phyloP scores from a whole-genome alignment of 2,113 vertebrate genomes.

The Cnemophilus loriae region DNA sequence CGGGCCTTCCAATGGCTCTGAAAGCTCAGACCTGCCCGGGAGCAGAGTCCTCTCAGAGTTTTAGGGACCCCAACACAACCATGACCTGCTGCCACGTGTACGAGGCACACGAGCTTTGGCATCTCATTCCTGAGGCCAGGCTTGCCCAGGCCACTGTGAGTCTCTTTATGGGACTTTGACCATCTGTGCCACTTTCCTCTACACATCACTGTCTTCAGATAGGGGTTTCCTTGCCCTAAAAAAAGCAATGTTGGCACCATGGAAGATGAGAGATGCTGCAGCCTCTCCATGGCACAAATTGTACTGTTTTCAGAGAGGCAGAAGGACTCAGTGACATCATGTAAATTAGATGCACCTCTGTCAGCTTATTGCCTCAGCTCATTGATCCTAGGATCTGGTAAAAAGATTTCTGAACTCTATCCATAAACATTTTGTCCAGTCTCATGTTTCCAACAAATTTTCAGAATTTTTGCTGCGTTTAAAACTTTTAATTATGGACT shows the following conservation, averaged over 20 bases:
- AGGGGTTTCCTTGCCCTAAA: background rate
- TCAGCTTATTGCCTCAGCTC: background rate
- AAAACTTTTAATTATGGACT: background rate
- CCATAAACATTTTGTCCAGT: background rate
- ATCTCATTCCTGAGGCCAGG: background rate
- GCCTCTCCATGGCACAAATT: background rate
- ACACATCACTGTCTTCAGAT: rapidly evolving
- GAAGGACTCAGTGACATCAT: background rate
- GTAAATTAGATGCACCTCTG: background rate
- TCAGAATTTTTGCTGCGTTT: background rate
- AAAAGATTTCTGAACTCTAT: background rate
- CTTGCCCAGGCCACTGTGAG: rapidly evolving
- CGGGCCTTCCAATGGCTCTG: background rate
- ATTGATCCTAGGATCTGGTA: background rate
- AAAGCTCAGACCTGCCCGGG: background rate
- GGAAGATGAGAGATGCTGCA: background rate
- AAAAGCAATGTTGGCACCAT: background rate
- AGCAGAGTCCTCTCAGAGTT: background rate
- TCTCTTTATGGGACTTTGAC: background rate
- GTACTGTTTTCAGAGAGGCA: background rate
- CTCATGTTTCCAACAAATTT: background rate
- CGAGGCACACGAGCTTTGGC: background rate
- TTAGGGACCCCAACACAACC: background rate
- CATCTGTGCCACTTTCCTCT: background rate
- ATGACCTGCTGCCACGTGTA: background rate